These are phyloP conservation scores for Scaptomyza polygonia DNA, from an alignment of 2,888 invertebrate species.

Conservation along the genomic window DNA sequence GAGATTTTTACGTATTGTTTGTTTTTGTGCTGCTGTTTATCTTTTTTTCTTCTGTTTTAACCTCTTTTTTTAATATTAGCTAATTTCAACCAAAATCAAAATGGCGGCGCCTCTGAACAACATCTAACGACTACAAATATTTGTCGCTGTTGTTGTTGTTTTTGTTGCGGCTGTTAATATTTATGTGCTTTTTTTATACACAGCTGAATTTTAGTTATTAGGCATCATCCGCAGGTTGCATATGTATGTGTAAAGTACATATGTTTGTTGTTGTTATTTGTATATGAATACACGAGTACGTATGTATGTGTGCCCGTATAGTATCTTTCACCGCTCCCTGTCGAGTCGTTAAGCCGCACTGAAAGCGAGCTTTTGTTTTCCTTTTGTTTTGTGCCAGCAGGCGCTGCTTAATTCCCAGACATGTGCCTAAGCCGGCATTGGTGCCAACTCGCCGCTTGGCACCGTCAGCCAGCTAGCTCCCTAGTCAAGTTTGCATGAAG, in stretches of 20 bases:
- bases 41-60: constrained; percentile 33
- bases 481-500: constrained; percentile 13
- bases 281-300: not conserved
- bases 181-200: constrained; percentile 47
- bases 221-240: constrained; percentile 10
- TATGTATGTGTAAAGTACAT: constrained; percentile 23
- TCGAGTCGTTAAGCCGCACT: constrained; percentile 30
- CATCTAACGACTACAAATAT: constrained; percentile 52
- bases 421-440: constrained; percentile 48
- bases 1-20: constrained; percentile 8
- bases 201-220: constrained; percentile 28
- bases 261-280: not conserved
- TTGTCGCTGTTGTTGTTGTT: too few relatives aligned
- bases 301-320: constrained; percentile 8
- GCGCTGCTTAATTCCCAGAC: constrained; percentile 63
- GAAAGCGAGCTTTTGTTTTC: constrained; percentile 55
- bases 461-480: constrained; percentile 46
- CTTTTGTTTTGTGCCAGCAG: constrained; percentile 55
- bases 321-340: constrained; percentile 42
- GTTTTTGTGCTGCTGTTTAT: constrained; percentile 46
- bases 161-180: constrained; percentile 43
- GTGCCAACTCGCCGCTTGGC: constrained; percentile 73
- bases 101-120: constrained; percentile 57
- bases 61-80: constrained; percentile 60
- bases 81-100: constrained; percentile 70